Evolutionary conservation across 1,140 invertebrate species (phyloP), one percentile per base, ranked within the genome.

Genomic region (Drosophila lini): DNA sequence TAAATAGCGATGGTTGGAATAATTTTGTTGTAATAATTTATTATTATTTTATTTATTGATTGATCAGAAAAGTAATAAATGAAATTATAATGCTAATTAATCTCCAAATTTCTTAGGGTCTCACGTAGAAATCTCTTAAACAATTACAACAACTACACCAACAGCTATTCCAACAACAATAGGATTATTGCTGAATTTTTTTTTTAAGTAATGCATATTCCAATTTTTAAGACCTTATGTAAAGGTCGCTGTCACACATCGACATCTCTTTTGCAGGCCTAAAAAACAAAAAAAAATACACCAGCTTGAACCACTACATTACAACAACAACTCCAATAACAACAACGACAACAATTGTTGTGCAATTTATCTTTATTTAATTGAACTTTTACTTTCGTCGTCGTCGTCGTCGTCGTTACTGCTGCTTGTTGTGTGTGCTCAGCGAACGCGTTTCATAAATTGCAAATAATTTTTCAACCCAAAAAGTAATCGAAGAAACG

Each of bases 361-460:
- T 89, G 83, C 83, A 86, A 86, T 86, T 86, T 86, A 86, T 86
- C 83, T 86, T 86, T 86, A 86, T 86, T 86, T 86, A 86, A 88
- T 88, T 88, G 84, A 88, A 88, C 83, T 88, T 89, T 88, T 88
- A 88, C 83, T 88, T 88, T 88, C 80, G 67, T 77, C 69, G 64
- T 64, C 40, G 62, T 77, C 40, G 62, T 77, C 71, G 60, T 31
- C 47, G 77, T 63, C 38, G 50, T 50, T 58, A 38, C 25, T 56
- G 40, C 16, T 41, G 47, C 47, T 25, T 44, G 56, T 59, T 71
- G 64, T 42, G 32, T 53, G 45, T 59, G 74, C 44, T 68, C 65
- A 28, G 48, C 60, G 78, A 80, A 83, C 83, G 84, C 83, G 84
- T 89, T 88, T 88, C 84, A 88, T 89, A 88, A 89, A 88, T 83